Conservation (phyloP, 2,888 invertebrate genomes). For the Dasypogon diadema region DNA sequence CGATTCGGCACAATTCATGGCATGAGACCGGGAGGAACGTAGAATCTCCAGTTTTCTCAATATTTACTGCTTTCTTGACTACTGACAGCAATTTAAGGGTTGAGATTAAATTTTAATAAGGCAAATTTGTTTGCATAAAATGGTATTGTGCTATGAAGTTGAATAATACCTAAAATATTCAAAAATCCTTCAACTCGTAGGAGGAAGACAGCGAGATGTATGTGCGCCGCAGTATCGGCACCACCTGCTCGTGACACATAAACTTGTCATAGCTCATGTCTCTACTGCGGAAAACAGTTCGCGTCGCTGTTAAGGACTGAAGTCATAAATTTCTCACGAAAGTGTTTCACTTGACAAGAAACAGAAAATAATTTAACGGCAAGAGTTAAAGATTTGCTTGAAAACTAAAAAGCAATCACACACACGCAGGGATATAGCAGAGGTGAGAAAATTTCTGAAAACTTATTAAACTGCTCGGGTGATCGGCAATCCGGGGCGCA, state of each 20-base stretch:
- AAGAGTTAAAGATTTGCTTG: conserved; percentile 14
- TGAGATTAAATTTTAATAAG: conserved; percentile 19
- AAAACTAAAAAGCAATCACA: too few species aligned
- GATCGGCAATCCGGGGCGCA: not conserved
- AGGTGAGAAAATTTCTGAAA: conserved; percentile 23
- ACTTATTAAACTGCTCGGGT: conserved; percentile 12
- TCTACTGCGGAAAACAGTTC: conserved; percentile 2
- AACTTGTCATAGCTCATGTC: conserved; percentile 13
- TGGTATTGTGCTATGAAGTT: not conserved
- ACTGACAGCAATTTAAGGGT: not conserved
- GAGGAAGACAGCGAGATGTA: too few species aligned
- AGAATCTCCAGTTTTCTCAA: not conserved
- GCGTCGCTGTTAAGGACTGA: not conserved
- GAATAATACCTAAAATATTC: not conserved
- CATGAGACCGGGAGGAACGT: not conserved
- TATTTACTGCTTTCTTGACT: not conserved
- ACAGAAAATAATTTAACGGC: conserved; percentile 19
- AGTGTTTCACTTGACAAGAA: conserved; percentile 15
- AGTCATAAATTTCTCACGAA: conserved; percentile 29
- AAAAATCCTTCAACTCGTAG: not conserved
- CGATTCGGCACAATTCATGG: not conserved
- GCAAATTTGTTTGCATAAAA: conserved; percentile 2
- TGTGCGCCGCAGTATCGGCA: not conserved
- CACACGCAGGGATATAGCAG: too few species aligned
- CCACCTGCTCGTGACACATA: conserved; percentile 6